A percentile compares a stretch with the other conserved stretches of the same genome.
These are phyloP conservation scores for Esox masquinongy DNA, from an alignment of 2,797 vertebrate species.

Conservation along the genomic window DNA sequence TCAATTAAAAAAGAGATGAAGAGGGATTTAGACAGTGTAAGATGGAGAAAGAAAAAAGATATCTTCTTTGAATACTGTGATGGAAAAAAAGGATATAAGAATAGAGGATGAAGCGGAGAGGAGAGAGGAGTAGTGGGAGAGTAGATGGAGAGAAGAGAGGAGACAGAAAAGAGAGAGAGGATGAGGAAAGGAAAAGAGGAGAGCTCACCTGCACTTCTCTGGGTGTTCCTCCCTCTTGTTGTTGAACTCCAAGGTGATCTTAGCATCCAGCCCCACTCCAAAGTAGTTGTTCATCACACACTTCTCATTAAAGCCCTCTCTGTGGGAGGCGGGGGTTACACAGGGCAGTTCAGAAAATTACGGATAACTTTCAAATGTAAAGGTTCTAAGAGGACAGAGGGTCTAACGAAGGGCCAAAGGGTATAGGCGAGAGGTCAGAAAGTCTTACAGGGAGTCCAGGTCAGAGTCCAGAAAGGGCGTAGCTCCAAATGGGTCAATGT, in stretches of 20 bases:
- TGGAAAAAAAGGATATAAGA: too few relatives aligned
- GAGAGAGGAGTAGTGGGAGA: background rate
- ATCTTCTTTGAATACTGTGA: too few relatives aligned
- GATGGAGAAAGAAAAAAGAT: background rate
- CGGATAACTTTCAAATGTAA: too few relatives aligned
- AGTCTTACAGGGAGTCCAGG: slow-evolving; percentile 91
- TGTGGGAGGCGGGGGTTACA: slow-evolving; percentile 47
- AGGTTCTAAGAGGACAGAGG: background rate
- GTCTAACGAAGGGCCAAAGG: background rate
- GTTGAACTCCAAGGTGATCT: slow-evolving; percentile 98
- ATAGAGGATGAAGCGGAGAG: background rate
- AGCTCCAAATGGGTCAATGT: slow-evolving; percentile 95
- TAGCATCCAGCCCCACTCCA: slow-evolving; percentile 96
- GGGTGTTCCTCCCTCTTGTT: slow-evolving; percentile 97
- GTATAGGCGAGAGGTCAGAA: slow-evolving; percentile 5
- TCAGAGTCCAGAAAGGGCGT: slow-evolving; percentile 97
- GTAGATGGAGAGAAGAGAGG: background rate
- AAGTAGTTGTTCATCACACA: slow-evolving; percentile 99
- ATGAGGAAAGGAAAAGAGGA: background rate
- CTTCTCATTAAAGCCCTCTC: slow-evolving; percentile 96
- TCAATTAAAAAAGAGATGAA: too few relatives aligned
- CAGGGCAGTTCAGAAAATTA: background rate
- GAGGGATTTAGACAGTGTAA: too few relatives aligned
- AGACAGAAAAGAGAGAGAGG: too few relatives aligned
- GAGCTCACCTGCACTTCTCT: slow-evolving; percentile 94